Evolutionary conservation across 1,140 invertebrate species (phyloP).

Genomic region (Cydia strobilella): DNA sequence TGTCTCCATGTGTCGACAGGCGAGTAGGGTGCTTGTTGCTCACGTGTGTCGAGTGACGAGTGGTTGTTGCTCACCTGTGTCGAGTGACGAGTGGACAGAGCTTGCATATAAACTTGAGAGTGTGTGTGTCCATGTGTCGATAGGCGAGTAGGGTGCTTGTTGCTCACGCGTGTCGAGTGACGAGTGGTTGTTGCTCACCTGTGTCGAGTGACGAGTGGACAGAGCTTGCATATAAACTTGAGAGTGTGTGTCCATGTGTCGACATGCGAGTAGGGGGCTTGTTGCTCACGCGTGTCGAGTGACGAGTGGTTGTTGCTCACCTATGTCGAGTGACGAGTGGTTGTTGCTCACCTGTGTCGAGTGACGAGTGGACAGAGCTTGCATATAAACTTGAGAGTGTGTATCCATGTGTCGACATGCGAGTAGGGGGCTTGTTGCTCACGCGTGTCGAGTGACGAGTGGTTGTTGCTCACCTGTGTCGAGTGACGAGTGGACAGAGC

Average conservation of each 20-base stretch:
- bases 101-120: too few species aligned
- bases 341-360: too few species aligned
- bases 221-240: too few species aligned
- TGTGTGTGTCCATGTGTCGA: too few species aligned
- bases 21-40: not conserved
- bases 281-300: not conserved
- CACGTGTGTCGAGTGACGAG: not conserved
- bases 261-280: too few species aligned
- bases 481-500: constrained; percentile 7
- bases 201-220: not conserved
- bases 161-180: too few species aligned
- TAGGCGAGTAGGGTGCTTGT: too few species aligned
- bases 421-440: not conserved
- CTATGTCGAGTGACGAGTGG: not conserved
- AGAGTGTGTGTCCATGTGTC: too few species aligned
- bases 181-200: too few species aligned
- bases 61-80: too few species aligned
- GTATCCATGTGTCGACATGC: constrained; percentile 11
- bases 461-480: constrained; percentile 1
- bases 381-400: constrained; percentile 25
- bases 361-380: constrained; percentile 11
- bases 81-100: not conserved
- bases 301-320: too few species aligned
- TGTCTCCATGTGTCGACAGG: not conserved
- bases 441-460: not conserved